These are phyloP conservation scores for Sisyra terminalis DNA, from an alignment of 2,888 invertebrate genomes.

Conservation along the genomic window DNA sequence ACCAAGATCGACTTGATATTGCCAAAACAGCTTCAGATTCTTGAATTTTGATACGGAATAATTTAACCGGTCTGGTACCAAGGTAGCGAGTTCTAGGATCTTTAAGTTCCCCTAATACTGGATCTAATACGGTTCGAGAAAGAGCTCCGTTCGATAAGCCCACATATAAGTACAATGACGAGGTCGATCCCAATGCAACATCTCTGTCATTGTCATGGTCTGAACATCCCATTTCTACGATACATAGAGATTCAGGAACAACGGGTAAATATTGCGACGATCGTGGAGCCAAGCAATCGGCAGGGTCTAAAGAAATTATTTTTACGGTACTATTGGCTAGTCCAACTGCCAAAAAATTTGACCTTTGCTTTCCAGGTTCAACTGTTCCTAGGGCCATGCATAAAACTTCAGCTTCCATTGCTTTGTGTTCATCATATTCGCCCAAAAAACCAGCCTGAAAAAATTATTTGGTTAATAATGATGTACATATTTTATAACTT, in stretches of 20 bases:
- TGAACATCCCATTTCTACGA: constrained; percentile 79
- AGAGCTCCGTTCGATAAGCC: constrained; percentile 94
- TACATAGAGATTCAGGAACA: constrained; percentile 89
- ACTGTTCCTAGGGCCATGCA: constrained; percentile 97
- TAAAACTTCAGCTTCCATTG: constrained; percentile 91
- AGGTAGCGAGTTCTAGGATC: constrained; percentile 95
- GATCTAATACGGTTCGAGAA: constrained; percentile 84
- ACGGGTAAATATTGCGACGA: constrained; percentile 96
- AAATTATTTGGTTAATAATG: constrained; percentile 8
- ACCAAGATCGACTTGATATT: constrained; percentile 95
- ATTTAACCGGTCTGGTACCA: constrained; percentile 79
- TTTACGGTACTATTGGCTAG: constrained; percentile 92
- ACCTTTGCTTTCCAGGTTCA: constrained; percentile 85
- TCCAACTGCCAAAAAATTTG: constrained; percentile 91
- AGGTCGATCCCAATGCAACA: constrained; percentile 47
- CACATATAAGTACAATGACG: constrained; percentile 82
- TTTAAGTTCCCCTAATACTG: constrained; percentile 88
- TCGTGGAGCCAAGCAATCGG: constrained; percentile 82
- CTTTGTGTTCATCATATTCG: constrained; percentile 94
- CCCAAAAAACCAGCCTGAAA: constrained; percentile 90
- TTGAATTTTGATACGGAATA: constrained; percentile 92
- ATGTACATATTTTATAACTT: too few species aligned
- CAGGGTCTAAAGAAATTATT: constrained; percentile 92
- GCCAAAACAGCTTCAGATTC: constrained; percentile 93
- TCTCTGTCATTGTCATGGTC: constrained; percentile 39